These are phyloP conservation scores for Orthonevra nobilis DNA, from an alignment of 2,888 invertebrate genomes.

Conservation along the genomic window DNA sequence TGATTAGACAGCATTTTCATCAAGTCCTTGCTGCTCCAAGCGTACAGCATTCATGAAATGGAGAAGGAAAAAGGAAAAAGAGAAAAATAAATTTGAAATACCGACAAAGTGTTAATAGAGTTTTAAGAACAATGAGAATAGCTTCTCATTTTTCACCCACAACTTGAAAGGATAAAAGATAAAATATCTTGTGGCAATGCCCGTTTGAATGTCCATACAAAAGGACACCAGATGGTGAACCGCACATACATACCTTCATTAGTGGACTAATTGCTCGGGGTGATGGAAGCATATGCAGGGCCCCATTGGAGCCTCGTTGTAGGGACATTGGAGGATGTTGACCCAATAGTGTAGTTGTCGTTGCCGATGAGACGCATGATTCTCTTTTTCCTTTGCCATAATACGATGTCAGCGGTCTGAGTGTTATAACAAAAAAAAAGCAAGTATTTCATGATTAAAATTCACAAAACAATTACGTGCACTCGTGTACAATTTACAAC, in stretches of 20 bases:
- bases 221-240: conserved; percentile 2
- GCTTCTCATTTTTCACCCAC: conserved; percentile 13
- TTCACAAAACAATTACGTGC: conserved; percentile 5
- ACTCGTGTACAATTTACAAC: neutral
- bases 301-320: conserved; percentile 79
- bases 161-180: conserved; percentile 17
- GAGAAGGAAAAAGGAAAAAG: conserved; percentile 40
- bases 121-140: conserved; percentile 15
- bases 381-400: conserved; percentile 85
- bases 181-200: conserved; percentile 30
- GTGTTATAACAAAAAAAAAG: conserved; percentile 16
- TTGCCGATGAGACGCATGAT: conserved; percentile 89
- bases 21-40: conserved; percentile 77
- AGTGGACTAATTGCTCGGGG: conserved; percentile 79
- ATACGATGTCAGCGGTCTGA: conserved; percentile 85
- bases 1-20: conserved; percentile 78
- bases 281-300: conserved; percentile 77
- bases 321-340: conserved; percentile 76
- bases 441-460: conserved; percentile 27
- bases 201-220: conserved; percentile 14
- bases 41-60: too few species aligned
- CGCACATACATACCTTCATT: conserved; percentile 77
- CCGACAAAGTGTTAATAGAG: conserved; percentile 21
- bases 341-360: conserved; percentile 87
- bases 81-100: conserved; percentile 21